Evolutionary conservation across 1,140 invertebrate genomes (phyloP).

Genomic region (Eupeodes corollae): DNA sequence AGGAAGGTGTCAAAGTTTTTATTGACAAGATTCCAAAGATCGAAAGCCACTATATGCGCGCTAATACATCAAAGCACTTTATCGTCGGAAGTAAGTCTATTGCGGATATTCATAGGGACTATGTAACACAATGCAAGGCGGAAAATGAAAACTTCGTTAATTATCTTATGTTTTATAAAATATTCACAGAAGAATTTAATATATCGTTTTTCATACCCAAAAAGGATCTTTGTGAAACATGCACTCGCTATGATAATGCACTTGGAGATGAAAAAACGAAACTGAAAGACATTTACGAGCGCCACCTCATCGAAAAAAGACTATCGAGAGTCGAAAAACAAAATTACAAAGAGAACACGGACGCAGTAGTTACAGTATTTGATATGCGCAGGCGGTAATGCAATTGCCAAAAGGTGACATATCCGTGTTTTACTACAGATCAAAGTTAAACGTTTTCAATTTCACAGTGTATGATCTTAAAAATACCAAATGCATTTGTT

Average conservation of each 20-base stretch:
- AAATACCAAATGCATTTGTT: constrained; percentile 14
- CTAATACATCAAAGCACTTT: constrained; percentile 5
- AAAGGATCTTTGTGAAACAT: constrained; percentile 17
- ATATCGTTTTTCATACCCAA: constrained; percentile 18
- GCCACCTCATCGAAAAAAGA: constrained; percentile 11
- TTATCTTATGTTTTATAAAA: constrained; percentile 6
- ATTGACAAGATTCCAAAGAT: constrained; percentile 11
- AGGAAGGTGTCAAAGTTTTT: constrained; percentile 7
- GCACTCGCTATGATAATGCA: constrained; percentile 8
- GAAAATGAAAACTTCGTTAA: constrained; percentile 8
- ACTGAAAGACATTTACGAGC: constrained; percentile 9
- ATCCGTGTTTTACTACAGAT: constrained; percentile 18
- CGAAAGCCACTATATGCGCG: constrained; percentile 10
- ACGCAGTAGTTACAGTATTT: constrained; percentile 8
- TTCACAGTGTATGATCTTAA: constrained; percentile 19
- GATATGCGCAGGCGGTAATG: constrained; percentile 14
- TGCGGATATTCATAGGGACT: constrained; percentile 9
- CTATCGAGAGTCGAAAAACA: constrained; percentile 7
- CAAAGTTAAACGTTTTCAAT: constrained; percentile 21
- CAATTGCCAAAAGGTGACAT: constrained; percentile 11
- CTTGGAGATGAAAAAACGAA: constrained; percentile 4
- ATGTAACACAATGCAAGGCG: constrained; percentile 4
- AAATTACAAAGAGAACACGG: constrained; percentile 8
- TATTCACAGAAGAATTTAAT: constrained; percentile 16
- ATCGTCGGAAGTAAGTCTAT: constrained; percentile 10